Conservation (phyloP, 2,113 vertebrate genomes). For the Loxodonta africana region DNA sequence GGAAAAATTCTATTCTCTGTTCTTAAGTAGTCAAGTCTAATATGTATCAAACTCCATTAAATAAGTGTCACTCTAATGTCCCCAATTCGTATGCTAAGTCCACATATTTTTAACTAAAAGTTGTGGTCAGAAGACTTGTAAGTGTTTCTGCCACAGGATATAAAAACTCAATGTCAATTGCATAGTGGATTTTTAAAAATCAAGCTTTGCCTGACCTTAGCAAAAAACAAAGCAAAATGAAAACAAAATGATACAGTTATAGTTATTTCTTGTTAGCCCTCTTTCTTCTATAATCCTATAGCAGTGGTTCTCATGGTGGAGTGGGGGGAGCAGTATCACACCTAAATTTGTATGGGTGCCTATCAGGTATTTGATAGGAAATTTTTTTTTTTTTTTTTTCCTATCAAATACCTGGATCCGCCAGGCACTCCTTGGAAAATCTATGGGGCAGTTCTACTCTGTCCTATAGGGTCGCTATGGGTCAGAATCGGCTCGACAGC, state of each 20-base stretch:
- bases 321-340: neutral
- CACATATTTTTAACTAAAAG: conserved; percentile 20
- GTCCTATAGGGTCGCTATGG: too few relatives aligned
- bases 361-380: neutral
- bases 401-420: too few relatives aligned
- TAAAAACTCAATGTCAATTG: conserved; percentile 34
- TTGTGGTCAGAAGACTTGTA: neutral
- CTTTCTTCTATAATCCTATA: neutral
- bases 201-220: conserved; percentile 13
- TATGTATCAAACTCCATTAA: neutral
- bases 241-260: neutral
- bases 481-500: too few relatives aligned
- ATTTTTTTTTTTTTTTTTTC: too few relatives aligned
- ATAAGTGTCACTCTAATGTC: conserved; percentile 7
- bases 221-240: conserved; percentile 45
- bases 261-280: neutral
- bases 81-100: neutral
- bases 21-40: neutral
- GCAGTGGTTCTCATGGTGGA: neutral
- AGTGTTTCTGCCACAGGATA: neutral
- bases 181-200: conserved; percentile 22
- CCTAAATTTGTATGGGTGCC: neutral
- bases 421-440: too few relatives aligned
- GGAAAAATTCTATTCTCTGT: conserved; percentile 23
- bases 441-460: too few relatives aligned